Percentiles rank a stretch among this genome's conserved stretches.
Conservation (phyloP, 2,797 vertebrate species). For the Rallus crepitans region DNA sequence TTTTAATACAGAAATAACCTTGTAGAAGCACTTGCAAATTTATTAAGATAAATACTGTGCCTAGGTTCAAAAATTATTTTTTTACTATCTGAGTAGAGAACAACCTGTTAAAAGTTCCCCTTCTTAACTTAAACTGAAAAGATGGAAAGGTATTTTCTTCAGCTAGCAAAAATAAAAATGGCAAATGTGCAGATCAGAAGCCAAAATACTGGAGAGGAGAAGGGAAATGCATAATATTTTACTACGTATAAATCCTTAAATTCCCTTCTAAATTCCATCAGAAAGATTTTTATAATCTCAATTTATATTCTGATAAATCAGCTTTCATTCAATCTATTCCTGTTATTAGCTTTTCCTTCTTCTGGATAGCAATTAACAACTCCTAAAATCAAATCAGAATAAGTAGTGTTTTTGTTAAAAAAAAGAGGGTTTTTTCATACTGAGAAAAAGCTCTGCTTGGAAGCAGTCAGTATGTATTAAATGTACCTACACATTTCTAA, state of each 20-base stretch:
- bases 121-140: not conserved
- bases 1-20: not conserved
- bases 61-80: not conserved
- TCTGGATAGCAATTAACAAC: not conserved
- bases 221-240: not conserved
- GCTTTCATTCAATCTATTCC: not conserved
- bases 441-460: not conserved
- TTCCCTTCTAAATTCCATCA: not conserved
- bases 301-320: not conserved
- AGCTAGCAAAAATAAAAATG: not conserved
- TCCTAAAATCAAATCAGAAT: not conserved
- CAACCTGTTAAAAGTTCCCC: not conserved
- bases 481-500: not conserved
- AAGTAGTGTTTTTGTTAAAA: not conserved
- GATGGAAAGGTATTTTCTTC: not conserved
- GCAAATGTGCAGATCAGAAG: not conserved
- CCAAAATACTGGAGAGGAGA: not conserved
- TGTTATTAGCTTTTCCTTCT: not conserved
- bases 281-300: not conserved
- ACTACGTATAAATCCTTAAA: not conserved
- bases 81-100: not conserved
- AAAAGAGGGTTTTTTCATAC: not conserved
- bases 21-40: not conserved
- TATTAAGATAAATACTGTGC: not conserved
- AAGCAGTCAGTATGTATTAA: not conserved